A percentile compares a stretch with the other conserved stretches of the same genome.
Evolutionary conservation across 1,140 invertebrate genomes (phyloP).

Genomic region (Matsumurasca onukii): DNA sequence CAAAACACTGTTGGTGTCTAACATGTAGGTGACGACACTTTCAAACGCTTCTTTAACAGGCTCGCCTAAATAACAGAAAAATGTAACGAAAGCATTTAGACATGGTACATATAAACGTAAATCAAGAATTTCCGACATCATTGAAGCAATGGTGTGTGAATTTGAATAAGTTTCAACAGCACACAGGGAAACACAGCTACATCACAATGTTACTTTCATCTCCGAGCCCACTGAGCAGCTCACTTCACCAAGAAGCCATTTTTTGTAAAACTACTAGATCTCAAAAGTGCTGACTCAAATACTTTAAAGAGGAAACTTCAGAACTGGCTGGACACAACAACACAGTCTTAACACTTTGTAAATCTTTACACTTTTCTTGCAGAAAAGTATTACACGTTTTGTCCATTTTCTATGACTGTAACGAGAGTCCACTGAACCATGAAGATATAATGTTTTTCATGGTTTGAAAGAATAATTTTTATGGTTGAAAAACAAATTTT

Average conservation of each 20-base stretch:
- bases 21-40: conserved; percentile 51
- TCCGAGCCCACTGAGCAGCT: not conserved
- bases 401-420: too few species aligned
- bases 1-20: conserved; percentile 49
- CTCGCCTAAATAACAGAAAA: conserved; percentile 37
- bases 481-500: too few species aligned
- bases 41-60: conserved; percentile 48
- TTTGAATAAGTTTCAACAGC: not conserved
- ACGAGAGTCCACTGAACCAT: too few species aligned
- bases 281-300: too few species aligned
- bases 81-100: not conserved
- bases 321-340: too few species aligned
- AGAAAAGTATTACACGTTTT: too few species aligned
- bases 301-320: too few species aligned
- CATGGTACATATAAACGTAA: not conserved
- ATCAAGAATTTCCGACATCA: not conserved
- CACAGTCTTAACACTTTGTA: too few species aligned
- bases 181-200: not conserved
- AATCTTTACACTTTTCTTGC: too few species aligned
- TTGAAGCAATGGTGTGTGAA: not conserved
- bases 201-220: not conserved
- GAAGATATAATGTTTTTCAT: too few species aligned
- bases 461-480: too few species aligned
- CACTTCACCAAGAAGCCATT: not conserved
- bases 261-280: too few species aligned